Conservation (phyloP, 2,113 vertebrate genomes). For the Mixornis gularis region DNA sequence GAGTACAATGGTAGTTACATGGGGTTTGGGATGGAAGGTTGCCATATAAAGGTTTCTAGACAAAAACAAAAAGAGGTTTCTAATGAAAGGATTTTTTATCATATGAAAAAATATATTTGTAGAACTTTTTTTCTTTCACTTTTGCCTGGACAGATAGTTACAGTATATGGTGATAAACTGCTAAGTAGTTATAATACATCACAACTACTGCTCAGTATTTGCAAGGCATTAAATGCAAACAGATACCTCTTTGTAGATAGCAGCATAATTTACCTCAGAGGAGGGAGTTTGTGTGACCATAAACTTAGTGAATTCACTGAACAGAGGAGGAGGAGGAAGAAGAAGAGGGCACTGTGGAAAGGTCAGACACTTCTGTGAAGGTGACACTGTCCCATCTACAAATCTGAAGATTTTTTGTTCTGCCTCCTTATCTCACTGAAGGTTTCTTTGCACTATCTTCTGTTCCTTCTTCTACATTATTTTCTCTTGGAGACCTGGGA, state of each 20-base stretch:
- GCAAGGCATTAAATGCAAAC: not conserved
- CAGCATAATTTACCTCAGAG: not conserved
- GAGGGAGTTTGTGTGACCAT: not conserved
- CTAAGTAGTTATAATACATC: not conserved
- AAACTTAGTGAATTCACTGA: not conserved
- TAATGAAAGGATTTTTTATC: not conserved
- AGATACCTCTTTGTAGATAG: not conserved
- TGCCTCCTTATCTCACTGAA: not conserved
- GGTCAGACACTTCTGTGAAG: not conserved
- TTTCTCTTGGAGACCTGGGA: not conserved
- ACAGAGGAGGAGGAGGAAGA: not conserved
- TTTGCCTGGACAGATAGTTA: not conserved
- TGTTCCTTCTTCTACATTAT: not conserved
- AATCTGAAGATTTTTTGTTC: not conserved
- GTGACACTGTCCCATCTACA: not conserved
- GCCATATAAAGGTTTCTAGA: not conserved
- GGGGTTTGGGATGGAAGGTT: not conserved
- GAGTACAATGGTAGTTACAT: not conserved
- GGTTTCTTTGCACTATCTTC: not conserved
- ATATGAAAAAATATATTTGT: not conserved
- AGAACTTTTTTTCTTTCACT: not conserved
- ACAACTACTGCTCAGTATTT: not conserved
- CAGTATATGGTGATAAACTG: slow-evolving; percentile 2
- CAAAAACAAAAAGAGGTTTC: not conserved
- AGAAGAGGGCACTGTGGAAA: not conserved